A percentile compares a stretch with the other conserved stretches of the same genome.
phyloP scores from a whole-genome alignment of 1,140 invertebrate genomes.

The Drosophila pachea region DNA sequence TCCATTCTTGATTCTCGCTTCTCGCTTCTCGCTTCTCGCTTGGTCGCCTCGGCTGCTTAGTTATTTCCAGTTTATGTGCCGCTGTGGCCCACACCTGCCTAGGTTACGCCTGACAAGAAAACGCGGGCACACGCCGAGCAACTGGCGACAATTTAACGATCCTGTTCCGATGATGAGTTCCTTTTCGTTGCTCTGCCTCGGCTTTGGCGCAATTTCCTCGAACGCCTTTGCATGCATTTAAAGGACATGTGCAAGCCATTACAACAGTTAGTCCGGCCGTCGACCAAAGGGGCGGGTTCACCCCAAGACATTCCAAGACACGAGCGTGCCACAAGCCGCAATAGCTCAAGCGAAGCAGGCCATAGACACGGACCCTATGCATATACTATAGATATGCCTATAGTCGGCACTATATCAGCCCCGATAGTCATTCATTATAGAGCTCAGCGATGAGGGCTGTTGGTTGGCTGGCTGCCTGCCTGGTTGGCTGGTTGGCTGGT shows the following conservation, averaged over 20 bases:
- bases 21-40: constrained; percentile 35
- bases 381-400: constrained; percentile 32
- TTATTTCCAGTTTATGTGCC: constrained; percentile 62
- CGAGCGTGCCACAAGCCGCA: constrained; percentile 51
- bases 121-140: constrained; percentile 53
- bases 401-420: constrained; percentile 19
- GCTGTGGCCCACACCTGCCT: constrained; percentile 66
- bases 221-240: constrained; percentile 36
- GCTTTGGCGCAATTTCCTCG: constrained; percentile 67
- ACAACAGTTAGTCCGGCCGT: constrained; percentile 18
- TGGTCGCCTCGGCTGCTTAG: constrained; percentile 51
- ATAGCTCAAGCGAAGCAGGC: constrained; percentile 20
- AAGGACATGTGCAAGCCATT: constrained; percentile 70
- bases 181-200: background rate
- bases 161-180: constrained; percentile 38
- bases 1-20: background rate
- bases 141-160: constrained; percentile 65
- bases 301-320: constrained; percentile 63
- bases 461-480: constrained; percentile 20
- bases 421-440: constrained; percentile 54
- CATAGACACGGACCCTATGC: constrained; percentile 38
- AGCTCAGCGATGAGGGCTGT: constrained; percentile 60
- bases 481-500: constrained; percentile 18
- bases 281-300: constrained; percentile 12
- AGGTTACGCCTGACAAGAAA: constrained; percentile 66